phyloP scores from a whole-genome alignment of 2,888 invertebrate genomes.

The Pycnomerus fuliginosus region DNA sequence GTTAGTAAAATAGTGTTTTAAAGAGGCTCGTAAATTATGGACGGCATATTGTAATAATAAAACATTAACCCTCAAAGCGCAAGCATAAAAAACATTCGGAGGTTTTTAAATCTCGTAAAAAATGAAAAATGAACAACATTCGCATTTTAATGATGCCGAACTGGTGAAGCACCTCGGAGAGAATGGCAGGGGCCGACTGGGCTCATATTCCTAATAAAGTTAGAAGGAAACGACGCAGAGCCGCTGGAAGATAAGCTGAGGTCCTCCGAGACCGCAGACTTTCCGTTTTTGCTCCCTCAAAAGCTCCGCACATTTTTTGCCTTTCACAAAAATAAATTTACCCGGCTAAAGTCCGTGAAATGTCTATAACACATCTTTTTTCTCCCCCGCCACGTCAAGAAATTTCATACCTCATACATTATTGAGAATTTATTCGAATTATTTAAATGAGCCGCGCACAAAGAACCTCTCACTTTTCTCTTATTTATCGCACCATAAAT shows the following conservation, averaged over 20 bases:
- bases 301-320: slow-evolving; percentile 21
- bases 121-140: slow-evolving; percentile 42
- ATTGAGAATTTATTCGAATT: slow-evolving; percentile 22
- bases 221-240: slow-evolving; percentile 34
- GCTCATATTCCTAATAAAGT: slow-evolving; percentile 37
- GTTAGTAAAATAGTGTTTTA: slow-evolving; percentile 25
- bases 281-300: slow-evolving; percentile 29
- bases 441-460: slow-evolving; percentile 24
- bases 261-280: slow-evolving; percentile 34
- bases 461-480: too few relatives aligned
- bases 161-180: slow-evolving; percentile 32
- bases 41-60: slow-evolving; percentile 29
- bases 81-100: slow-evolving; percentile 32
- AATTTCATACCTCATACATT: slow-evolving; percentile 21
- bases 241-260: slow-evolving; percentile 33
- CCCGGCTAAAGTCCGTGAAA: slow-evolving; percentile 38
- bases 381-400: slow-evolving; percentile 17
- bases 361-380: slow-evolving; percentile 38
- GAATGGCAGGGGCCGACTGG: slow-evolving; percentile 11
- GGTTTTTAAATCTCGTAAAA: slow-evolving; percentile 39
- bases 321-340: slow-evolving; percentile 34
- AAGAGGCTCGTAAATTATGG: slow-evolving; percentile 21
- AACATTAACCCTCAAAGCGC: slow-evolving; percentile 24
- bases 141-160: slow-evolving; percentile 40
- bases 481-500: too few relatives aligned